Percentiles rank a stretch among this genome's conserved stretches.
Evolutionary conservation across 2,113 vertebrate genomes (phyloP).

Genomic region (Sceloporus tristichus): DNA sequence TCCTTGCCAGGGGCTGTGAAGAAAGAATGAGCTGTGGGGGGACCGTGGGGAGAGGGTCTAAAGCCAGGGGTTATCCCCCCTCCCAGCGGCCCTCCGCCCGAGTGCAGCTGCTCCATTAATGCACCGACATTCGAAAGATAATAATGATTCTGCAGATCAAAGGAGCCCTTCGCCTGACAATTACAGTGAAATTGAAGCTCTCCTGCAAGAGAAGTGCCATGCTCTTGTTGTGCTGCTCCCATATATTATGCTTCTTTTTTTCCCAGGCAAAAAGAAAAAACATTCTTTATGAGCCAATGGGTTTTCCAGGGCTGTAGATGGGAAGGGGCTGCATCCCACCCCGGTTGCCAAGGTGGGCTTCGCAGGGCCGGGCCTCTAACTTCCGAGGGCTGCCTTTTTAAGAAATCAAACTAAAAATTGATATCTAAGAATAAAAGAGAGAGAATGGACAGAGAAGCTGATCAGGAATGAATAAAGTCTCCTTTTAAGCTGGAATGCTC

Average conservation of each 20-base stretch:
- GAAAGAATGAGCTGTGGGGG: background rate
- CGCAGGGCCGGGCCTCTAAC: slow-evolving; percentile 77
- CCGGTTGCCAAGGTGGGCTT: slow-evolving; percentile 82
- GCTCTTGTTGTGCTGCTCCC: slow-evolving; percentile 76
- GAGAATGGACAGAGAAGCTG: slow-evolving; percentile 84
- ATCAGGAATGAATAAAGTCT: slow-evolving; percentile 89
- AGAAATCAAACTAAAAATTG: slow-evolving; percentile 59
- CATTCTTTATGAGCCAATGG: slow-evolving; percentile 83
- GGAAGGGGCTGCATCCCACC: slow-evolving; percentile 82
- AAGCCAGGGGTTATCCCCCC: background rate
- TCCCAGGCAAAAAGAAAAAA: slow-evolving; percentile 4
- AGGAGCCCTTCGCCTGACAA: slow-evolving; percentile 82
- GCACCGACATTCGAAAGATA: slow-evolving; percentile 65
- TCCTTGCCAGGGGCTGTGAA: background rate
- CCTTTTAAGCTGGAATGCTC: slow-evolving; percentile 84
- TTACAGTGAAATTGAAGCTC: slow-evolving; percentile 84
- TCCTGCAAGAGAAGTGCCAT: slow-evolving; percentile 76
- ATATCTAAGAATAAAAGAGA: slow-evolving; percentile 86
- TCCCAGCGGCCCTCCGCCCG: background rate
- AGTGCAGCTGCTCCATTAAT: slow-evolving; percentile 77
- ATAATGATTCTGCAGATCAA: slow-evolving; percentile 84
- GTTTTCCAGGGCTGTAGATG: slow-evolving; percentile 84
- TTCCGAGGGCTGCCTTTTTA: slow-evolving; percentile 78
- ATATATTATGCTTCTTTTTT: background rate
- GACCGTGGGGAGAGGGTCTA: too few species aligned